Evolutionary conservation across 2,113 vertebrate genomes (phyloP).

Genomic region (Engystomops pustulosus): DNA sequence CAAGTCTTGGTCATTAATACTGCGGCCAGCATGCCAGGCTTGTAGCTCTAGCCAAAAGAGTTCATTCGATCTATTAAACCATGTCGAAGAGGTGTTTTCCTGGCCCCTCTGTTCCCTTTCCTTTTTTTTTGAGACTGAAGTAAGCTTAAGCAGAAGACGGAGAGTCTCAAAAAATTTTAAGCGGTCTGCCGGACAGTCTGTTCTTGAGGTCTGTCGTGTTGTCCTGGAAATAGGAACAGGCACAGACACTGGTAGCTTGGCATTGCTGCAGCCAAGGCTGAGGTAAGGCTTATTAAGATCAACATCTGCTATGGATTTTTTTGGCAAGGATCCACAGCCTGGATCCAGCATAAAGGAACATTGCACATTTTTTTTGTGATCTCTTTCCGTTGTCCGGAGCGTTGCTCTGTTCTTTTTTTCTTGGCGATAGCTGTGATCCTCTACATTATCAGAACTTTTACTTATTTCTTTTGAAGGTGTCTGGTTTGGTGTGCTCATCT

Average conservation of each 20-base stretch:
- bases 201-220: constrained; percentile 93
- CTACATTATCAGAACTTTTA: constrained; percentile 75
- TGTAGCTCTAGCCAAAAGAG: constrained; percentile 98
- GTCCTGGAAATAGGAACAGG: constrained; percentile 87
- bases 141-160: constrained; percentile 94
- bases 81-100: constrained; percentile 89
- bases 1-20: constrained; percentile 92
- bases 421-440: constrained; percentile 88
- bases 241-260: constrained; percentile 89
- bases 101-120: constrained; percentile 95
- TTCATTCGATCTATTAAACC: constrained; percentile 90
- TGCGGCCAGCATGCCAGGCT: constrained; percentile 95
- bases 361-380: constrained; percentile 92
- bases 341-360: constrained; percentile 92
- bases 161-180: constrained; percentile 98
- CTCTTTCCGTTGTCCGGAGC: constrained; percentile 86
- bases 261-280: constrained; percentile 89
- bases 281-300: constrained; percentile 97
- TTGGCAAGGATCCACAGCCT: constrained; percentile 79
- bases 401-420: constrained; percentile 87
- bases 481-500: constrained; percentile 73
- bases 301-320: constrained; percentile 86
- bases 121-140: constrained; percentile 98
- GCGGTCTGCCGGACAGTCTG: constrained; percentile 94
- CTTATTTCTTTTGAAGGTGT: constrained; percentile 75